Base-by-base conservation (phyloP, 2,797 vertebrate species). In the Amblyraja radiata region DNA sequence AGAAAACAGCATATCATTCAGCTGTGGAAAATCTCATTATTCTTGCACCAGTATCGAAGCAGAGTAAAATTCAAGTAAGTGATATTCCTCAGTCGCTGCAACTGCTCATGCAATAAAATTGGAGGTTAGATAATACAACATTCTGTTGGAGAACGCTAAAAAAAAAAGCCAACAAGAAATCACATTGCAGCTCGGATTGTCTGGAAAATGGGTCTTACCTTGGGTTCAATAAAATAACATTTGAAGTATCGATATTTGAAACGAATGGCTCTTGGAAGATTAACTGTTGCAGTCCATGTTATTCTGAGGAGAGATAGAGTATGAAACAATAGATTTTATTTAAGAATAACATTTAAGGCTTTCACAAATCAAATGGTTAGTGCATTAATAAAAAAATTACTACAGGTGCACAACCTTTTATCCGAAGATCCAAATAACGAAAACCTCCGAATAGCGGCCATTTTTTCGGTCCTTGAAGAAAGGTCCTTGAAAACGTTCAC, bases 171-270 rank as follows among this genome's bases (percentile, higher is more conserved):
- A 21, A 23, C 5, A 54, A 54, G 5, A 71, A 39, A 73, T 73
- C 46, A 73, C 8, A 86, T 65, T 84, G 25, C 23, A 92, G 28
- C 16, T 76, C 54, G 71, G 28, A 74, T 25, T 54, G 25, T 54
- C 36, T 68, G 28, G 71, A 78, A 93, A 93, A 63, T 36, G 25
- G 7, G 61, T 93, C 97, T 96, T 97, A 99, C 99, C 98, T 98
- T 98, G 81, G 98, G 96, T 95, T 98, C 97, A 94, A 99, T 94
- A 95, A 99, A 97, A 95, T 96, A 97, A 90, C 98, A 98, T 96
- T 96, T 98, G 94, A 99, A 98, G 95, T 99, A 99, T 54, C 98
- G 98, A 95, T 99, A 99, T 2, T 94, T 93, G 95, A 97, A 93
- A 91, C 96, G 95, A 80, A 94, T 93, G 94, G 97, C 98, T 95